These are phyloP conservation scores for Cetonia aurata DNA, from an alignment of 2,888 invertebrate genomes.

Conservation along the genomic window DNA sequence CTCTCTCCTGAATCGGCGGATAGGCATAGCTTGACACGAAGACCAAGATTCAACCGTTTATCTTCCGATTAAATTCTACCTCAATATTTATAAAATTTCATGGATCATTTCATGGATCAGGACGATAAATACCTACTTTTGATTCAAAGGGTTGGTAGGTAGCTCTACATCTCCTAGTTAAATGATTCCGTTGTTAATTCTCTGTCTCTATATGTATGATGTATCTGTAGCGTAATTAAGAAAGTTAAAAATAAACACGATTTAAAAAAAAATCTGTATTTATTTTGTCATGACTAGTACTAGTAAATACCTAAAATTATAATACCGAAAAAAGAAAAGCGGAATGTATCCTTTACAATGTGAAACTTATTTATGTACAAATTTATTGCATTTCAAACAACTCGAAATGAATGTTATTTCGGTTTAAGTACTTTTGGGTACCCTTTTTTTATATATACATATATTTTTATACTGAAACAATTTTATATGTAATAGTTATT, in stretches of 20 bases:
- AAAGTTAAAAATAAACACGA: slow-evolving; percentile 13
- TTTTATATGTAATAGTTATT: slow-evolving; percentile 13
- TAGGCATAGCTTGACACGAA: no score
- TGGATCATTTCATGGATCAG: no score
- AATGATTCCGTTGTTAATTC: no score
- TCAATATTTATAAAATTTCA: no score
- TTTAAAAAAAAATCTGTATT: slow-evolving; percentile 5
- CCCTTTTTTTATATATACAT: neutral
- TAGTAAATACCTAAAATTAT: slow-evolving; percentile 19
- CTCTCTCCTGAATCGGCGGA: no score
- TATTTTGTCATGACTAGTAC: slow-evolving; percentile 35
- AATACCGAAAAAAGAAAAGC: neutral
- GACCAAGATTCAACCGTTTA: no score
- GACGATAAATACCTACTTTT: no score
- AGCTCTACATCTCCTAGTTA: no score
- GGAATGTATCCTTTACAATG: neutral
- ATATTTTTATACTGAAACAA: slow-evolving; percentile 5
- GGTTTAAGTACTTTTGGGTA: slow-evolving; percentile 9
- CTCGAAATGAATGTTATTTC: neutral
- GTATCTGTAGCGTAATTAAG: neutral
- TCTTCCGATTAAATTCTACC: no score
- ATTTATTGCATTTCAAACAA: neutral
- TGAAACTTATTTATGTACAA: slow-evolving; percentile 6
- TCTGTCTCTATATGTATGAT: no score
- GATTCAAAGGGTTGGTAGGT: no score